Conservation (phyloP, 2,888 invertebrate genomes). For the Zhengitettix transpicula region DNA sequence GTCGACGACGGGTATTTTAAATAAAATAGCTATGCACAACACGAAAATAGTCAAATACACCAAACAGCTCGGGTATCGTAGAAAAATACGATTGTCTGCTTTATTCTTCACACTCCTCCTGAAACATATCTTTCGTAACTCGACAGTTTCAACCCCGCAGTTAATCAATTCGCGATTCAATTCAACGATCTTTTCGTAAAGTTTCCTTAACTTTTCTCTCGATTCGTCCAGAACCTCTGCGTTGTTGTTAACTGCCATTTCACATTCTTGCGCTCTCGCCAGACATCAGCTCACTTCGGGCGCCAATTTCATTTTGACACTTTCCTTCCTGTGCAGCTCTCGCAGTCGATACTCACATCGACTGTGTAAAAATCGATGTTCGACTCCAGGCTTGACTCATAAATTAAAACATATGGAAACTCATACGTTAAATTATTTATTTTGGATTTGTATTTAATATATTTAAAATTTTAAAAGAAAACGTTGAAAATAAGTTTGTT, state of each 20-base stretch:
- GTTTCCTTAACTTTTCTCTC: conserved; percentile 3
- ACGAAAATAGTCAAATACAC: conserved; percentile 8
- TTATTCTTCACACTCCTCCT: conserved; percentile 2
- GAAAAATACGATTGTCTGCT: neutral
- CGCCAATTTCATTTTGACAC: neutral
- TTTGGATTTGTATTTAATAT: no score
- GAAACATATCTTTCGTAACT: conserved; percentile 10
- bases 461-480: no score
- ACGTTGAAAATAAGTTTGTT: no score
- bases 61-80: neutral
- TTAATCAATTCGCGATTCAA: conserved; percentile 12
- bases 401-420: no score
- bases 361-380: no score
- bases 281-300: neutral
- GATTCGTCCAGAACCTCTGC: neutral
- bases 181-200: conserved; percentile 11
- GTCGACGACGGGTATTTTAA: conserved; percentile 17
- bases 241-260: conserved; percentile 8
- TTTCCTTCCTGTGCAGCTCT: no score
- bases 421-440: no score
- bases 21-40: conserved; percentile 17
- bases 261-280: neutral
- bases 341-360: no score
- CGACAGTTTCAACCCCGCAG: conserved; percentile 10
- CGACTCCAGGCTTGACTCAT: no score